These are phyloP conservation scores for Aphrocallistes beatrix DNA, from an alignment of 37 sponge, comb jelly and placozoan species.

Conservation along the genomic window DNA sequence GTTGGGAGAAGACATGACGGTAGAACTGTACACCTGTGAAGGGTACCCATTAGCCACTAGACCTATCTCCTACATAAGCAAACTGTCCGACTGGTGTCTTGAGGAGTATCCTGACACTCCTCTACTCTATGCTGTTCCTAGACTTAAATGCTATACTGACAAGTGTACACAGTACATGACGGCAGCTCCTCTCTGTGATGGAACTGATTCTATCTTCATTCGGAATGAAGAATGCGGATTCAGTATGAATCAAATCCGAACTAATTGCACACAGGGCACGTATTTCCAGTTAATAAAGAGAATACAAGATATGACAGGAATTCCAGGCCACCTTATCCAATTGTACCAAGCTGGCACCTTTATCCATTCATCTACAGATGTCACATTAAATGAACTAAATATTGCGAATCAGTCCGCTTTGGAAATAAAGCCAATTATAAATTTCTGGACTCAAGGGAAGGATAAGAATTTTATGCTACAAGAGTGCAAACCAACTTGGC, in stretches of 20 bases:
- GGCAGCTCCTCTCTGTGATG: neutral
- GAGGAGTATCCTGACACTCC: neutral
- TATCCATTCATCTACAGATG: neutral
- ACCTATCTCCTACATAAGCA: neutral
- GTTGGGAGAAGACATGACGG: neutral
- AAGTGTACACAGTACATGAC: neutral
- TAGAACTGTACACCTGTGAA: neutral
- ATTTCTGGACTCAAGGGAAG: neutral
- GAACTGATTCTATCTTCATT: neutral
- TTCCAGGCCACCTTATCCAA: neutral
- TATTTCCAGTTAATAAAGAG: neutral
- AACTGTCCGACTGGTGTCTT: neutral
- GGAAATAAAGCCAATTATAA: neutral
- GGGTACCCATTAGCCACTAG: neutral
- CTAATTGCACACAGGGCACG: neutral
- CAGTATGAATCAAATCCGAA: neutral
- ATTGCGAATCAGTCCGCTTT: neutral
- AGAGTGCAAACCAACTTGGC: slow-evolving; percentile 1
- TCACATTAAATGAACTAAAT: neutral
- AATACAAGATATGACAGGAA: neutral
- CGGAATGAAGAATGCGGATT: neutral
- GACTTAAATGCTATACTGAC: neutral
- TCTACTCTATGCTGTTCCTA: neutral
- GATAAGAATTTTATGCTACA: neutral
- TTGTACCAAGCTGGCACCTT: neutral